Percentiles rank a stretch among this genome's conserved stretches.
Conservation (phyloP, 2,797 vertebrate genomes). For the Pelobates cultripes region DNA sequence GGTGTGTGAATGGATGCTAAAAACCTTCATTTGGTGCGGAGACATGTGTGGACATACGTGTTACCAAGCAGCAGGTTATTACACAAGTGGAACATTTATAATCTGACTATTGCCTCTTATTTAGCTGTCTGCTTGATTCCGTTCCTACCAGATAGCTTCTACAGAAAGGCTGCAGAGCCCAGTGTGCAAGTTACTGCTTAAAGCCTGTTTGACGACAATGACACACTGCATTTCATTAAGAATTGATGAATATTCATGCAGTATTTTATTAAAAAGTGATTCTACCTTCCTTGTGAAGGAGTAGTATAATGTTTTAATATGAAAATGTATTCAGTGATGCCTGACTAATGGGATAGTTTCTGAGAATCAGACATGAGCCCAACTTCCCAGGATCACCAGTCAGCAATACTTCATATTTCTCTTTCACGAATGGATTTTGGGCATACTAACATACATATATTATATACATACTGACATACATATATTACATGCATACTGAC, state of each 20-base stretch:
- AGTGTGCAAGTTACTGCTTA: conserved; percentile 18
- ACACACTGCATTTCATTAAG: conserved; percentile 36
- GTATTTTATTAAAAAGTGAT: conserved; percentile 27
- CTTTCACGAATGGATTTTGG: no score
- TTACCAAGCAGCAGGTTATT: conserved; percentile 45
- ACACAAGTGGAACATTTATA: conserved; percentile 26
- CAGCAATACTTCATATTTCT: neutral
- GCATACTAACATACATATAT: no score
- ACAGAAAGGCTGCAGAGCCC: neutral
- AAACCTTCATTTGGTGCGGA: conserved; percentile 20
- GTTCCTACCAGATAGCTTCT: conserved; percentile 18
- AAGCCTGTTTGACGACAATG: conserved; percentile 18
- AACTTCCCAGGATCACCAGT: neutral
- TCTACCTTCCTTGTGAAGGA: conserved; percentile 10
- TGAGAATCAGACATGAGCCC: neutral
- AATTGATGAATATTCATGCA: conserved; percentile 49
- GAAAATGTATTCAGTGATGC: conserved; percentile 7
- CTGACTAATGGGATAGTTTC: neutral
- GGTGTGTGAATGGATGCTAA: conserved; percentile 43
- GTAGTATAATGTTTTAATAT: neutral
- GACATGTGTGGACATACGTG: conserved; percentile 9
- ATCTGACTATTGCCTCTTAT: conserved; percentile 25
- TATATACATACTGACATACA: no score
- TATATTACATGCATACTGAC: no score
- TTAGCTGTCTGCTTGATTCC: conserved; percentile 23